Evolutionary conservation across 92 coral and sea anemone species (phyloP), one percentile per base, ranked within the genome.

Genomic region (Scolanthus callimorphus): DNA sequence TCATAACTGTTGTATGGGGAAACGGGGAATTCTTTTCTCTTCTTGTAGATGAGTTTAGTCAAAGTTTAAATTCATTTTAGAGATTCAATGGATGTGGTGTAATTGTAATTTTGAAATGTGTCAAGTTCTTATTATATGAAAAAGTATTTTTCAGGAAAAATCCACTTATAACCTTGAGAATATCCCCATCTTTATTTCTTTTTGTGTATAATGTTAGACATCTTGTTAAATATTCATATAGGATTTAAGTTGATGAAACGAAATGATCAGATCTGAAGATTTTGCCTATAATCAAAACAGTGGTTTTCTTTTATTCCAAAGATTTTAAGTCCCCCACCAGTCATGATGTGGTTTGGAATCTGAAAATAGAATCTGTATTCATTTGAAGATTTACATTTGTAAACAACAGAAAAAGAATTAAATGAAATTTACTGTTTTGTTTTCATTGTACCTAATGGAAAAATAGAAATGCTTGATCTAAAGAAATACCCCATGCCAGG

Each of bases 101-200:
- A n/a, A n/a, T n/a, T n/a, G n/a, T n/a, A n/a, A n/a, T n/a, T n/a
- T n/a, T n/a, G n/a, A 63, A 45, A 39, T 48, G 69, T 65, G 13
- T 43, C n/a, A 17, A 25, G 25, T 50, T 29, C 38, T 59, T 29
- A 15, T 28, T 23, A 63, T 63, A 47, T n/a, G 27, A 63, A 63
- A 63, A 47, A 10, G 57, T 47, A 49, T 28, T 47, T 63, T 63
- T 15, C 39, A 63, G 26, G 43, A 24, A n/a, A n/a, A n/a, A n/a
- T n/a, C n/a, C n/a, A n/a, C n/a, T n/a, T n/a, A n/a, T n/a, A n/a
- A n/a, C n/a, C 11, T 56, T 24, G 4, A 15, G 20, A n/a, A 3
- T 56, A 2, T 28, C 3, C 17, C 21, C 62, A 56, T n/a, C 17
- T 26, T 20, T 20, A 54, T 25, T 55, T 27, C 30, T 6, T 25